A percentile compares a stretch with the other conserved stretches of the same genome.
Conservation (phyloP, 2,113 vertebrate species). For the Oreocharis arfaki region DNA sequence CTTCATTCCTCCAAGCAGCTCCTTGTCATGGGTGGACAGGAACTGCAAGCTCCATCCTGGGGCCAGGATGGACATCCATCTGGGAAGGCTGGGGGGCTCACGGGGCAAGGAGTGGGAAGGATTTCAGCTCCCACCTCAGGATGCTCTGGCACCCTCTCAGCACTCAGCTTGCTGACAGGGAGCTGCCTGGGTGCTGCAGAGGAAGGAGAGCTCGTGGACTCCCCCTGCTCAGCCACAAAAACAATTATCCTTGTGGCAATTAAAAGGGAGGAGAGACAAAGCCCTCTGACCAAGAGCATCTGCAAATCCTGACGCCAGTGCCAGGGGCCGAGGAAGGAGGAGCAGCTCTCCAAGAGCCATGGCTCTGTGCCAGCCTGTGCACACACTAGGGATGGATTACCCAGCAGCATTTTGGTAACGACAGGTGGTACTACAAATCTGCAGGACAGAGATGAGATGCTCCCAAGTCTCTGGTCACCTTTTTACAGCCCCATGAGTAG, state of each 20-base stretch:
- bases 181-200: neutral
- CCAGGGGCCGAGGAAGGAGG: neutral
- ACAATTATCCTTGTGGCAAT: neutral
- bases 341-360: neutral
- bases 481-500: neutral
- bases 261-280: neutral
- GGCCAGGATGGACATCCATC: neutral
- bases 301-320: neutral
- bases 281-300: neutral
- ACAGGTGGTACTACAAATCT: neutral
- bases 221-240: neutral
- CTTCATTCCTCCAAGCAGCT: neutral
- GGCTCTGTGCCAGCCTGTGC: neutral
- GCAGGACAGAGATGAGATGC: neutral
- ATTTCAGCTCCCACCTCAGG: neutral
- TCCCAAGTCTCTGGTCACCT: neutral
- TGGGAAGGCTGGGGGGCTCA: neutral
- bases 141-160: neutral
- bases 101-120: neutral
- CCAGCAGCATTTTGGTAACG: neutral
- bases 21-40: fast-evolving
- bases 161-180: neutral
- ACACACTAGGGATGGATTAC: neutral
- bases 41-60: neutral
- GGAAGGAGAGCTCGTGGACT: neutral